Conservation (phyloP, 2,888 invertebrate genomes). For the Listrodromus nycthemerus region DNA sequence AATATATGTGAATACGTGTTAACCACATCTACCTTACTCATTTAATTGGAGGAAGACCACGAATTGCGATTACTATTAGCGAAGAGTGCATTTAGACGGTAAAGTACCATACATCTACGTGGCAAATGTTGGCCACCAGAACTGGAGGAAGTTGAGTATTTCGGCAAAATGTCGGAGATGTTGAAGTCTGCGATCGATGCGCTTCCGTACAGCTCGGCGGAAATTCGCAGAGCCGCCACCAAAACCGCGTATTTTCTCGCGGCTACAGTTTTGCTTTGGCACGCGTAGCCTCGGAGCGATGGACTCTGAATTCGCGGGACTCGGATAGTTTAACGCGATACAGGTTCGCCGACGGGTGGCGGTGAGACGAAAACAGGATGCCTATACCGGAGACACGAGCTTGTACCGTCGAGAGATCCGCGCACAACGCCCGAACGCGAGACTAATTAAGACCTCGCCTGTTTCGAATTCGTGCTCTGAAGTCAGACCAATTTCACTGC, state of each 20-base stretch:
- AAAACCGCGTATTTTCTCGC: slow-evolving; percentile 1
- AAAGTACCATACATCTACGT: neutral
- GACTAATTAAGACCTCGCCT: slow-evolving; percentile 55
- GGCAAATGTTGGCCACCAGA: slow-evolving; percentile 5
- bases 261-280: slow-evolving; percentile 29
- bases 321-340: slow-evolving; percentile 13
- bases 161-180: neutral
- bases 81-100: slow-evolving; percentile 3
- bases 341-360: slow-evolving; percentile 16
- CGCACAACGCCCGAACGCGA: slow-evolving; percentile 30
- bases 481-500: slow-evolving; percentile 39
- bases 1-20: too few relatives aligned
- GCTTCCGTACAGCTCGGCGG: neutral
- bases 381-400: slow-evolving; percentile 14
- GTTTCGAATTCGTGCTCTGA: slow-evolving; percentile 45
- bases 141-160: slow-evolving; percentile 19
- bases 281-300: slow-evolving; percentile 6
- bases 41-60: neutral
- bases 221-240: slow-evolving; percentile 3
- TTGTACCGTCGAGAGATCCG: slow-evolving; percentile 19
- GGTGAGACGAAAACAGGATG: slow-evolving; percentile 57
- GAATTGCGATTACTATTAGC: neutral
- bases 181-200: neutral
- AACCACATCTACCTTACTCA: neutral
- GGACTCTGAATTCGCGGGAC: neutral